Conservation (phyloP, 2,888 invertebrate species). For the Cyaniris semiargus region DNA sequence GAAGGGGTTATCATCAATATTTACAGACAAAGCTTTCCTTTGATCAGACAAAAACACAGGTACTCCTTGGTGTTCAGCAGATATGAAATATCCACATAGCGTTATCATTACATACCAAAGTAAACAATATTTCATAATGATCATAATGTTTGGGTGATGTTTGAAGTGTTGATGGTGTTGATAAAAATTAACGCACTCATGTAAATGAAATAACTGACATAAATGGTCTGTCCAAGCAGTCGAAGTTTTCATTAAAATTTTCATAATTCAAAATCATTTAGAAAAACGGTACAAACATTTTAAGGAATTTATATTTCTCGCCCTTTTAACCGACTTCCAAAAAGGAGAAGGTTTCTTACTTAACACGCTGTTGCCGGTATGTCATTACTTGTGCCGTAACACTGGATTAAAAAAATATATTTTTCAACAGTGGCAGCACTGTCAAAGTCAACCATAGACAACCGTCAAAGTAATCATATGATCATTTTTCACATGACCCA, state of each 20-base stretch:
- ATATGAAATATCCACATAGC: conserved; percentile 32
- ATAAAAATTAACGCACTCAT: neutral
- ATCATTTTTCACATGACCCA: conserved; percentile 77
- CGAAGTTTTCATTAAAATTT: too few relatives aligned
- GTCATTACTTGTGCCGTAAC: too few relatives aligned
- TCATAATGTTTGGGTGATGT: neutral
- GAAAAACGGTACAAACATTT: too few relatives aligned
- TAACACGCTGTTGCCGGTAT: too few relatives aligned
- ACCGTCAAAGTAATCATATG: conserved; percentile 73
- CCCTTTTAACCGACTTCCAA: too few relatives aligned
- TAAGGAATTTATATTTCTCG: too few relatives aligned
- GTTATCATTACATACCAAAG: neutral
- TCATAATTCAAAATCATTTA: too few relatives aligned
- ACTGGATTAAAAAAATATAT: neutral
- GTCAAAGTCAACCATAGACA: conserved; percentile 54
- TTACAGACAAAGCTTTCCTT: conserved; percentile 44
- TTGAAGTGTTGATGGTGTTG: too few relatives aligned
- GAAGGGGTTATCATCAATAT: conserved; percentile 54
- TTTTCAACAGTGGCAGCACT: conserved; percentile 40
- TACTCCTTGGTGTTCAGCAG: conserved; percentile 44
- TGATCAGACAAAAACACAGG: conserved; percentile 60
- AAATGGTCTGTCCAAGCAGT: neutral
- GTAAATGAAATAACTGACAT: neutral
- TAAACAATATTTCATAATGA: neutral
- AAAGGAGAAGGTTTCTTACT: too few relatives aligned